phyloP scores from a whole-genome alignment of 1,140 invertebrate species.

The Chymomyza costata region DNA sequence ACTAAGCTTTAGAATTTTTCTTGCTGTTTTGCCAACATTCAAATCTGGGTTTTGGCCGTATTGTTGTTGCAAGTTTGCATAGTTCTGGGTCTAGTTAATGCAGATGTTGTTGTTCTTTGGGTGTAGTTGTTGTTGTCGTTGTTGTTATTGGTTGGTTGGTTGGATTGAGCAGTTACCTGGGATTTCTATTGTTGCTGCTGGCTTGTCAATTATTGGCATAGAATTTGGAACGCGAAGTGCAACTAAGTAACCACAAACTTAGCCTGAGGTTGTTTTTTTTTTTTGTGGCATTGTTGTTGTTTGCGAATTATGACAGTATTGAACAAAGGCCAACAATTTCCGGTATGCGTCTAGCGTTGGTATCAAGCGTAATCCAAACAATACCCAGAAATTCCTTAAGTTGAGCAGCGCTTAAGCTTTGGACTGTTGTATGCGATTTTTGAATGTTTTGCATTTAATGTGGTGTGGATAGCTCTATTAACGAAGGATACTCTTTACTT shows the following conservation, averaged over 20 bases:
- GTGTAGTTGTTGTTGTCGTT: slow-evolving; percentile 32
- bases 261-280: slow-evolving; percentile 10
- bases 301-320: slow-evolving; percentile 54
- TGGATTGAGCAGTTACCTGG: no score
- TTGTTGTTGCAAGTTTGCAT: slow-evolving; percentile 43
- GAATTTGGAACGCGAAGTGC: slow-evolving; percentile 53
- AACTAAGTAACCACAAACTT: slow-evolving; percentile 56
- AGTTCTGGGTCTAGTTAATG: slow-evolving; percentile 34
- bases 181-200: slow-evolving; percentile 2
- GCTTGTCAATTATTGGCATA: slow-evolving; percentile 66
- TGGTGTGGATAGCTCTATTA: no score
- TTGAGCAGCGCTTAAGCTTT: no score
- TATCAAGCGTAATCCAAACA: no score
- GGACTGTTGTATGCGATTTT: no score
- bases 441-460: no score
- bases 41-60: slow-evolving; percentile 58
- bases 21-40: slow-evolving; percentile 40
- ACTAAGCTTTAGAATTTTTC: no score
- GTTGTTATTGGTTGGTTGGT: slow-evolving; percentile 21
- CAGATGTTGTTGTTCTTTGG: slow-evolving; percentile 22
- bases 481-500: no score
- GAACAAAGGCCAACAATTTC: slow-evolving; percentile 59
- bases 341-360: slow-evolving; percentile 40
- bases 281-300: slow-evolving; percentile 18
- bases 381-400: no score